Evolutionary conservation across 2,797 vertebrate genomes (phyloP).

Genomic region (Oreortyx pictus): DNA sequence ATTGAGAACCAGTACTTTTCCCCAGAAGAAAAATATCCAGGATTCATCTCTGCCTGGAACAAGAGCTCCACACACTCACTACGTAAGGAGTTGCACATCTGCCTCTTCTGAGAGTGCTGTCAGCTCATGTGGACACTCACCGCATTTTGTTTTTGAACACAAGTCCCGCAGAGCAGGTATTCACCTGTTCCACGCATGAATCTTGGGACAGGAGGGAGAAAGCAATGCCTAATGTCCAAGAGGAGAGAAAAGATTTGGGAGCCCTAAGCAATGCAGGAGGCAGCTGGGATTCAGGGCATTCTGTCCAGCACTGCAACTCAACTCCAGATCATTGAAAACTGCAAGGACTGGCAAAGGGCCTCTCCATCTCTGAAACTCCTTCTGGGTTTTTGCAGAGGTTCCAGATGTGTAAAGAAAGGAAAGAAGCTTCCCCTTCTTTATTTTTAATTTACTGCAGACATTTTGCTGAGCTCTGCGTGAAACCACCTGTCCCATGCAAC

Average conservation of each 20-base stretch:
- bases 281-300: background rate
- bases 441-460: constrained; percentile 24
- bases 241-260: background rate
- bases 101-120: background rate
- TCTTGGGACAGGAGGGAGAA: background rate
- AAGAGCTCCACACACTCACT: background rate
- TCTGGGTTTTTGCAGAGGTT: background rate
- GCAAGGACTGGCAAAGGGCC: background rate
- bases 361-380: background rate
- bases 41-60: background rate
- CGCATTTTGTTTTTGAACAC: accelerated
- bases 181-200: background rate
- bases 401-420: background rate
- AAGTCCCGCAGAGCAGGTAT: background rate
- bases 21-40: background rate
- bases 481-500: constrained; percentile 59
- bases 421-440: background rate
- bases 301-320: background rate
- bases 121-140: background rate
- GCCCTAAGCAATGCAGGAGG: background rate
- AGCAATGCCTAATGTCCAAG: background rate
- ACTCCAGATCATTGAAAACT: background rate
- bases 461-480: constrained; percentile 48
- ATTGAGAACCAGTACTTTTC: background rate
- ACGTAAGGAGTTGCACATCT: accelerated